phyloP scores from a whole-genome alignment of 2,797 vertebrate genomes.

The Momotus momota region DNA sequence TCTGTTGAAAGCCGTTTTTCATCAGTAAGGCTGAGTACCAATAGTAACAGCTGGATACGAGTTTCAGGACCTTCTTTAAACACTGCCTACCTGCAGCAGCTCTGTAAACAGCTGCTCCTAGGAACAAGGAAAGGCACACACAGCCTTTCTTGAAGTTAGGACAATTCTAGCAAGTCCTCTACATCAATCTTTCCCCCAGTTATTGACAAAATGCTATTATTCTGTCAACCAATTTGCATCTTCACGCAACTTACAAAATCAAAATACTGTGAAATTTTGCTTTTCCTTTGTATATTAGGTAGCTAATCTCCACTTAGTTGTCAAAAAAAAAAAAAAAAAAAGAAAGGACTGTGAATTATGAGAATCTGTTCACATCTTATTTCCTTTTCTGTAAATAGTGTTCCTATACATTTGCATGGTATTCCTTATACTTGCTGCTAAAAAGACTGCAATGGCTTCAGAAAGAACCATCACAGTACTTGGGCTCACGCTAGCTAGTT shows the following conservation, averaged over 20 bases:
- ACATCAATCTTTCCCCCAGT: background rate
- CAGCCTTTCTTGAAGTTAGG: background rate
- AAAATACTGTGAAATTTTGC: background rate
- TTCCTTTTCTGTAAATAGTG: background rate
- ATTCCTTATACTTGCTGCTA: background rate
- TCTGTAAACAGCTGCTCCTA: background rate
- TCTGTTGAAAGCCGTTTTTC: background rate
- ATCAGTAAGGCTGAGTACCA: background rate
- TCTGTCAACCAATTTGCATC: background rate
- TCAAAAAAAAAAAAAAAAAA: background rate
- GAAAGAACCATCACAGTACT: background rate
- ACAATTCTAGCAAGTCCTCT: background rate
- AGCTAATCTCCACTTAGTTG: background rate
- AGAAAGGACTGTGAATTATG: background rate
- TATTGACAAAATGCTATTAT: background rate
- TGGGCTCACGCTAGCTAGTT: background rate
- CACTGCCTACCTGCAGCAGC: background rate
- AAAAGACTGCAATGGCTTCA: background rate
- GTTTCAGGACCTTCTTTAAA: background rate
- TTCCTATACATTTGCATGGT: background rate
- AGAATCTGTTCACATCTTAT: background rate
- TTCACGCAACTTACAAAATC: background rate
- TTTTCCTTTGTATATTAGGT: background rate
- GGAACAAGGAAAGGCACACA: background rate
- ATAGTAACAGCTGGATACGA: background rate